Evolutionary conservation across 1,140 invertebrate genomes (phyloP), one percentile per base, ranked within the genome.

Genomic region (Orussus abietinus): DNA sequence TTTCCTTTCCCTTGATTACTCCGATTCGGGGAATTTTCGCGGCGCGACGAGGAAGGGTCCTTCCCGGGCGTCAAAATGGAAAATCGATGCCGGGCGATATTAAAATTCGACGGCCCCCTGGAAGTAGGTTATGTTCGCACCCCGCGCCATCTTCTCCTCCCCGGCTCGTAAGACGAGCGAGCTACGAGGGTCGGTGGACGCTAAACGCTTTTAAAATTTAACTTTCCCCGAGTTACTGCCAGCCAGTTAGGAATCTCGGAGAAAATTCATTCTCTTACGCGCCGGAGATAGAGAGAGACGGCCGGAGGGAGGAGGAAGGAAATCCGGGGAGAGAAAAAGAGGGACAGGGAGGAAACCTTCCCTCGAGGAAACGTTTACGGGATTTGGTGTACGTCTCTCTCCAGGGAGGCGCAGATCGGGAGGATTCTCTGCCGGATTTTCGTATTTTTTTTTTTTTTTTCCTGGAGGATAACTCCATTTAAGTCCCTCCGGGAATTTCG

Each of bases 11-110:
- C n/a, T n/a, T n/a, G n/a, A n/a, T n/a, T n/a, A n/a, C n/a, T n/a
- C n/a, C n/a, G n/a, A n/a, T n/a, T n/a, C n/a, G n/a, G n/a, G n/a
- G n/a, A n/a, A n/a, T n/a, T n/a, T n/a, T n/a, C n/a, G n/a, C n/a
- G n/a, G n/a, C n/a, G n/a, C n/a, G n/a, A n/a, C n/a, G n/a, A n/a
- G n/a, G n/a, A n/a, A n/a, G n/a, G n/a, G n/a, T n/a, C n/a, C n/a
- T n/a, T n/a, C n/a, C n/a, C n/a, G n/a, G n/a, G 9, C 36, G 38
- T 45, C 42, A 42, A 11, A 39, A 51, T 50, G 40, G 41, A 55
- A 55, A 61, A 63, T 55, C 58, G 55, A 63, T 63, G 55, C 34
- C 18, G 28, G 14, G 44, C 38, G 37, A 55, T 57, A 59, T 63
- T 61, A 55, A 63, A 61, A 52, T 54, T 54, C 49, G 55, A 51